These are phyloP conservation scores for Drosophila austrosaltans DNA, from an alignment of 2,888 invertebrate species.

Conservation along the genomic window DNA sequence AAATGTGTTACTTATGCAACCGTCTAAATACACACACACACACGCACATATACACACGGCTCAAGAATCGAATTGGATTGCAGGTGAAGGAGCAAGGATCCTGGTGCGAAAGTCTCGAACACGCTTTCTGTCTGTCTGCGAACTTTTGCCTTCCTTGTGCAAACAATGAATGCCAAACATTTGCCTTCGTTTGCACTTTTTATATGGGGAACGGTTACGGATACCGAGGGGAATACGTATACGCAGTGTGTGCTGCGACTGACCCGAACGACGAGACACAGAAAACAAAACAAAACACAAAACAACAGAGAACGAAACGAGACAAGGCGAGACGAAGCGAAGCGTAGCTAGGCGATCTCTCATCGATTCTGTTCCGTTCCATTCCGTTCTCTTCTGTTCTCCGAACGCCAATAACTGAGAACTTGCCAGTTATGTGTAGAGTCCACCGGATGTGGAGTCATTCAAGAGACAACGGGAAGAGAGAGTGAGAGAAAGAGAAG, in stretches of 20 bases:
- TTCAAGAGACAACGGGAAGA: neutral
- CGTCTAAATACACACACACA: neutral
- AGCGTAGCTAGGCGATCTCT: slow-evolving; percentile 2
- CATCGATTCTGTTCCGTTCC: slow-evolving; percentile 10
- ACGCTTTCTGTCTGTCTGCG: neutral
- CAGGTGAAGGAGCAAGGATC: neutral
- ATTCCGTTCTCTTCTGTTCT: slow-evolving; percentile 9
- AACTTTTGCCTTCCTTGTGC: slow-evolving; percentile 57
- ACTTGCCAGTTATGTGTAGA: slow-evolving; percentile 28
- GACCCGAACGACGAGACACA: slow-evolving; percentile 23
- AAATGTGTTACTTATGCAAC: slow-evolving; percentile 34
- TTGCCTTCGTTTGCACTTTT: slow-evolving; percentile 62
- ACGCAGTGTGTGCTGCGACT: slow-evolving; percentile 39
- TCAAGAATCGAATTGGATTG: neutral
- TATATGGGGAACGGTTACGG: slow-evolving; percentile 43
- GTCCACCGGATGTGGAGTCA: slow-evolving; percentile 25
- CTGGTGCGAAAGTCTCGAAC: neutral
- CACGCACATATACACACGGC: neutral
- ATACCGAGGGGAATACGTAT: slow-evolving; percentile 30
- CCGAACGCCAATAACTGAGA: slow-evolving; percentile 20
- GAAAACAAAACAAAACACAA: slow-evolving; percentile 24
- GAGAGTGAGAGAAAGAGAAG: neutral
- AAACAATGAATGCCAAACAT: slow-evolving; percentile 73
- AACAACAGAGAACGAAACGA: slow-evolving; percentile 16
- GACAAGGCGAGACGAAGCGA: slow-evolving; percentile 11